These are phyloP conservation scores for Sporophila hypoxantha DNA, from an alignment of 2,113 vertebrate genomes.

Conservation along the genomic window DNA sequence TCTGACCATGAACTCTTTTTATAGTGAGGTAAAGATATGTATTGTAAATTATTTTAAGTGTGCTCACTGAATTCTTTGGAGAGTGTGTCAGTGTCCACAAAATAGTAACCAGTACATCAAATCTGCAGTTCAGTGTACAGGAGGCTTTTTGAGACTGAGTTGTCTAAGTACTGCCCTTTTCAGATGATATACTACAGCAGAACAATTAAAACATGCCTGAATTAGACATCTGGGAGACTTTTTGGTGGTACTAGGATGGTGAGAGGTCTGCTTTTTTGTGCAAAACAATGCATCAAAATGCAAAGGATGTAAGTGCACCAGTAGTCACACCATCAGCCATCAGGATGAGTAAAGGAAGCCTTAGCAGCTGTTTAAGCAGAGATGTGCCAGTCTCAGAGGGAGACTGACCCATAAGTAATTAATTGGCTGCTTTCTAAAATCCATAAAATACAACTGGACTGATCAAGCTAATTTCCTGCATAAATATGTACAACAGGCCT, in stretches of 20 bases:
- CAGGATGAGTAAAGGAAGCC: background rate
- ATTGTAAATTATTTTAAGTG: background rate
- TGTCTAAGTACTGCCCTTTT: background rate
- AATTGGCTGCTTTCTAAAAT: background rate
- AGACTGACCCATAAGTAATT: background rate
- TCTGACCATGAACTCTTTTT: background rate
- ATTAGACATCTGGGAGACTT: background rate
- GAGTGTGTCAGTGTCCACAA: background rate
- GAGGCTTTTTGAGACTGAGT: background rate
- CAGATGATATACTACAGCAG: background rate
- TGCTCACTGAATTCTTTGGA: background rate
- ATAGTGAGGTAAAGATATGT: background rate
- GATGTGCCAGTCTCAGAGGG: background rate
- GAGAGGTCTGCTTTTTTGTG: background rate
- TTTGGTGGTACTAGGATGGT: background rate
- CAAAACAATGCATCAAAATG: background rate
- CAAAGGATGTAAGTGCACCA: background rate
- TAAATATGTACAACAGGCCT: background rate
- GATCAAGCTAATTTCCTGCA: background rate
- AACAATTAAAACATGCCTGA: background rate
- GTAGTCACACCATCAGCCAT: rapidly evolving
- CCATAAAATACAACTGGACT: background rate
- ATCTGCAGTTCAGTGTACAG: background rate
- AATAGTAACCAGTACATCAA: background rate
- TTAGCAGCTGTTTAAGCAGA: background rate